Base-by-base conservation (phyloP, 2,797 vertebrate species). In the Gymnopithys bicolor region DNA sequence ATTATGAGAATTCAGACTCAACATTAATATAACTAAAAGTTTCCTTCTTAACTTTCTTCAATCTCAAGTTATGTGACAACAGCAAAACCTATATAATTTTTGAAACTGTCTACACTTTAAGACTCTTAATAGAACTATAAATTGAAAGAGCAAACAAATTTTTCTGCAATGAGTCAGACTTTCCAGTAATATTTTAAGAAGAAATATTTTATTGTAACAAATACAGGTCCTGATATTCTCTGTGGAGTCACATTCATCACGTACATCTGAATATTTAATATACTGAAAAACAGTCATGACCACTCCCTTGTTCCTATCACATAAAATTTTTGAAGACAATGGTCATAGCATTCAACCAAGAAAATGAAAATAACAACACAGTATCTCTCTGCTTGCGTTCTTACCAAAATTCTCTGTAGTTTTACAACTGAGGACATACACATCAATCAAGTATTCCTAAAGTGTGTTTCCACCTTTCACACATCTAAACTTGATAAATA, bases 401-500 rank as follows among this genome's bases (percentile, higher is more conserved):
- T 95, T 71, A 92, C 60, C 84, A 92, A 87, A 94, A 96, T 58
- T 77, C 96, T 95, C 91, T 74, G 75, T 84, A 94, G 89, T 96
- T 96, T 96, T 93, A 84, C 23, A 53, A 95, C 84, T 76, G 85
- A 84, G 95, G 91, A 96, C 64, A 78, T 53, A 83, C 39, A 93
- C 66, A 76, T 92, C 89, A 94, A 90, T 94, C 93, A 88, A 95
- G 63, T 56, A 94, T 46, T 92, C 86, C 83, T 92, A 8, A 96
- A 94, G 84, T 84, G 62, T 24, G 52, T 79, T 97, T 97, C 94
- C 90, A 97, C 86, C 75, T 94, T 97, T 89, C 78, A 55, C 5
- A 88, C 63, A 90, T 69, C 84, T 92, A 95, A 97, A 97, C 94
- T 91, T 94, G 73, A 94, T 92, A 96, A 92, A 94, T 88, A 93